Evolutionary conservation across 2,888 invertebrate species (phyloP), one percentile per base, ranked within the genome.

Genomic region (Tuta absoluta): DNA sequence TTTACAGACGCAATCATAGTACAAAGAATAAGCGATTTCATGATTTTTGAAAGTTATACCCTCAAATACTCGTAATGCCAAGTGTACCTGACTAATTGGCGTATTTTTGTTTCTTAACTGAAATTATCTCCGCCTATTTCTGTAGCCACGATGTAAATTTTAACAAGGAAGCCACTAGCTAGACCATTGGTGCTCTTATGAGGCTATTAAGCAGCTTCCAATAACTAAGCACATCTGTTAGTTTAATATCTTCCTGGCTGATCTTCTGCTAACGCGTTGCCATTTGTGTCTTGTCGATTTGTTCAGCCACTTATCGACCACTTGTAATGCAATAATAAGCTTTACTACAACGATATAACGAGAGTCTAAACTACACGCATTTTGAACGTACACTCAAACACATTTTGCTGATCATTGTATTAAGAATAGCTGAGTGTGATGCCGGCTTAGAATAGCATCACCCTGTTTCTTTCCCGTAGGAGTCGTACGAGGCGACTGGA

Each of bases 121-220:
- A 33, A 33, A 33, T 45, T 7, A 45, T 45, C 45, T 45, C 8
- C 45, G 45, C n/a, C 4, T 17, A 2, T 45, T 17, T 45, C 17
- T 17, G n/a, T 7, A n/a, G n/a, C n/a, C n/a, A 45, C 17, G n/a
- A 45, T n/a, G n/a, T 45, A 45, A 45, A 45, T n/a, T 45, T 45
- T 45, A 17, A 45, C 45, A n/a, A 45, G 45, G 45, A 45, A 45
- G 45, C 45, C 45, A n/a, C n/a, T 17, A 45, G n/a, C 45, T 45
- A n/a, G 17, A 45, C 4, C 45, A 45, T 45, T 45, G 17, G 17
- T 8, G n/a, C 45, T 41, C 41, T 41, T 45, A 45, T 17, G n/a
- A 45, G 45, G 45, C n/a, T 45, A 45, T 45, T 45, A 45, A 33
- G 33, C 45, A 17, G 45, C n/a, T 45, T 45, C 45, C 45, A 45